Conservation (phyloP, 2,888 invertebrate genomes). For the Pandemis cinnamomeana region DNA sequence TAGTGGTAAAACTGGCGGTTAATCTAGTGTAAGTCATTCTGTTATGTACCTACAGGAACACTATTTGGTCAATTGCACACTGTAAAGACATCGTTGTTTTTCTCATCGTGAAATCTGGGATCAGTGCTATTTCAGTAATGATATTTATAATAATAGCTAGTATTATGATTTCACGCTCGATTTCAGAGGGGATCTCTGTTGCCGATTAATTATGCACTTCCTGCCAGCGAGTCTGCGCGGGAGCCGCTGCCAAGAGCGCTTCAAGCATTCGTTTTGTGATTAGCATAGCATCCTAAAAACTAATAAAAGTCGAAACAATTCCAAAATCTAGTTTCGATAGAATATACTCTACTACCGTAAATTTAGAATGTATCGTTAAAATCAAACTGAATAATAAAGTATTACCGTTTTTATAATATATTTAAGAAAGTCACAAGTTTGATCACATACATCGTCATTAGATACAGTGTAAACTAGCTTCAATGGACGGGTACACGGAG, state of each 20-base stretch:
- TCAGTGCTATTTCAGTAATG: constrained; percentile 36
- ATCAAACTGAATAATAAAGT: constrained; percentile 1
- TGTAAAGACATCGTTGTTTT: background rate
- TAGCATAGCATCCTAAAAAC: constrained; percentile 19
- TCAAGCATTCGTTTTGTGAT: constrained; percentile 32
- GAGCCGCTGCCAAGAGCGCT: constrained; percentile 29
- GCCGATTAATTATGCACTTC: constrained; percentile 49
- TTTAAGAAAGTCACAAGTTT: constrained; percentile 18
- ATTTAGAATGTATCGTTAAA: background rate
- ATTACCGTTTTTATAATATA: constrained; percentile 3
- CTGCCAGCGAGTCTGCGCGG: constrained; percentile 36
- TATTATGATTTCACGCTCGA: constrained; percentile 49
- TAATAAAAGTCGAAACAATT: constrained; percentile 4
- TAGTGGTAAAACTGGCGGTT: too few species aligned
- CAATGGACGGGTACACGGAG: constrained; percentile 9
- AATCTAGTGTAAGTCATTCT: too few species aligned
- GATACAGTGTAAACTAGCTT: constrained; percentile 11
- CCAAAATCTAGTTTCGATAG: constrained; percentile 7
- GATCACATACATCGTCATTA: constrained; percentile 4
- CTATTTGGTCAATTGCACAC: background rate
- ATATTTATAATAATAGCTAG: constrained; percentile 43
- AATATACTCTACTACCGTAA: background rate
- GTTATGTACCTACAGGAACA: background rate
- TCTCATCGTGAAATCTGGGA: background rate
- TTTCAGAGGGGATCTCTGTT: constrained; percentile 44